Evolutionary conservation across 2,797 vertebrate species (phyloP).

Genomic region (Micrastur ruficollis): DNA sequence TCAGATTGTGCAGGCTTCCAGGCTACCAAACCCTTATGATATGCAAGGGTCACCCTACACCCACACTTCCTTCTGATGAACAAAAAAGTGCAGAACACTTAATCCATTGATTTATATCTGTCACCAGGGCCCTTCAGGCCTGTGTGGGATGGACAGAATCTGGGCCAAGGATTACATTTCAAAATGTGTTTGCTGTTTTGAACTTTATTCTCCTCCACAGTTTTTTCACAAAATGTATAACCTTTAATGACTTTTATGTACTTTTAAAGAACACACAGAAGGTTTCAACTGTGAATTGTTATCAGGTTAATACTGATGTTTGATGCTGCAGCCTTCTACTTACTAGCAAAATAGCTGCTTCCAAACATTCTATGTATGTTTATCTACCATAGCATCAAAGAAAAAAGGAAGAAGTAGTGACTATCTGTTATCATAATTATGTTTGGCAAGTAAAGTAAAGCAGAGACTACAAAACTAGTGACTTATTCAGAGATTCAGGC

Average conservation of each 20-base stretch:
- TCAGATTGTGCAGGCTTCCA: neutral
- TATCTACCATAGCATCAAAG: neutral
- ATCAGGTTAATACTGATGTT: neutral
- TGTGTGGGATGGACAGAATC: neutral
- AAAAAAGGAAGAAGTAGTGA: neutral
- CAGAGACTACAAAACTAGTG: neutral
- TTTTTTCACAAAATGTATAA: neutral
- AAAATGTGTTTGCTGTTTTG: neutral
- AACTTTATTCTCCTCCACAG: neutral
- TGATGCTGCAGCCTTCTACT: neutral
- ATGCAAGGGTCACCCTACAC: neutral
- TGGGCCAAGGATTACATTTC: neutral
- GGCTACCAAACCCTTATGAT: neutral
- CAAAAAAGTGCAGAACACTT: neutral
- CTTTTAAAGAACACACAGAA: neutral
- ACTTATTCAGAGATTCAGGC: neutral
- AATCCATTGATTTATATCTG: neutral
- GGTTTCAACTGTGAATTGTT: neutral
- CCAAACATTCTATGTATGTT: neutral
- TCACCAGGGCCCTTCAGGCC: neutral
- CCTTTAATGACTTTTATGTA: neutral
- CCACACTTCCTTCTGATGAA: neutral
- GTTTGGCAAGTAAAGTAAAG: neutral
- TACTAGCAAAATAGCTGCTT: neutral
- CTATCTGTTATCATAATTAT: neutral